These are phyloP conservation scores for Orcinus orca DNA, from an alignment of 2,113 vertebrate species.

Conservation along the genomic window DNA sequence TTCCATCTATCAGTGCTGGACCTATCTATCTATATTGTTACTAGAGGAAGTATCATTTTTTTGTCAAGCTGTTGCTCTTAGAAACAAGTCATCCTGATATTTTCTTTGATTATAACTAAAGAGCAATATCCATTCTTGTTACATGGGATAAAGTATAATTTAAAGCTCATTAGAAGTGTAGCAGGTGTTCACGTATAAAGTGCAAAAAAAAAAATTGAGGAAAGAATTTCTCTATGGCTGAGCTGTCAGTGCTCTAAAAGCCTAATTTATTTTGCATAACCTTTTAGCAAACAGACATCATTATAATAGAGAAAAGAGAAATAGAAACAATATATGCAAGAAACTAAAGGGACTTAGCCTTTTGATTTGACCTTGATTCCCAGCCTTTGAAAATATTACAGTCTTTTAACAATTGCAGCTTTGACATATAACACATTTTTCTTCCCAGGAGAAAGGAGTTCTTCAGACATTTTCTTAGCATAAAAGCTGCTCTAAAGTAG, in stretches of 20 bases:
- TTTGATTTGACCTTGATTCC: conserved; percentile 73
- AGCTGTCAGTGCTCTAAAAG: conserved; percentile 75
- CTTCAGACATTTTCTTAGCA: conserved; percentile 67
- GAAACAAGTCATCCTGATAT: conserved; percentile 70
- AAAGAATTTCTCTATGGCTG: conserved; percentile 61
- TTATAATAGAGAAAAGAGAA: conserved; percentile 68
- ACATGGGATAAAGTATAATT: conserved; percentile 71
- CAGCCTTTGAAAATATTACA: conserved; percentile 71
- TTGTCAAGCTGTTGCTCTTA: conserved; percentile 77
- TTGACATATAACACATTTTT: conserved; percentile 68
- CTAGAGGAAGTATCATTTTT: conserved; percentile 47
- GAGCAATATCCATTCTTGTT: conserved; percentile 75
- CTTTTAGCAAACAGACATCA: conserved; percentile 74
- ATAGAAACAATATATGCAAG: conserved; percentile 62
- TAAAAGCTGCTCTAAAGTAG: conserved; percentile 66
- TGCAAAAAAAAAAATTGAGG: conserved; percentile 40
- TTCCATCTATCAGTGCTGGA: conserved; percentile 58
- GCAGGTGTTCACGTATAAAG: conserved; percentile 65
- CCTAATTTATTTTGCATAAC: conserved; percentile 81
- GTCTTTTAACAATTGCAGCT: conserved; percentile 63
- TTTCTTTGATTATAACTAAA: conserved; percentile 79
- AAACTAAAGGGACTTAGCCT: conserved; percentile 64
- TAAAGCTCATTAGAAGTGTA: conserved; percentile 76
- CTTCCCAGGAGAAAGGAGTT: conserved; percentile 66
- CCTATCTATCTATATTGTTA: conserved; percentile 56